phyloP scores from a whole-genome alignment of 2,888 invertebrate genomes.

The Megamerina dolium region DNA sequence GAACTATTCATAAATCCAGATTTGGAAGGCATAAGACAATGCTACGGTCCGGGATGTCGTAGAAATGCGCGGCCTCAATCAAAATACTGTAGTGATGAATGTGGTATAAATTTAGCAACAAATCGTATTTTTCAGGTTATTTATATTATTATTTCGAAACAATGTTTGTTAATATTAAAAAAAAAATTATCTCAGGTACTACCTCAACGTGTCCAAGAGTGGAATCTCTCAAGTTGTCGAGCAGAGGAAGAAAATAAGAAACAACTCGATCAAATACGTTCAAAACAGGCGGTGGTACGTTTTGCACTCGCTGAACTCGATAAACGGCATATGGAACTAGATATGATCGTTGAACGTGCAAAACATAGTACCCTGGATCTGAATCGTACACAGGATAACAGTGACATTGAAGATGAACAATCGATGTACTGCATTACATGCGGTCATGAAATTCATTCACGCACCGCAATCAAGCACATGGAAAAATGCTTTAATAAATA shows the following conservation, averaged over 20 bases:
- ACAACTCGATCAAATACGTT: slow-evolving; percentile 66
- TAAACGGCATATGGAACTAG: slow-evolving; percentile 69
- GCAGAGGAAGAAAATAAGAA: slow-evolving; percentile 78
- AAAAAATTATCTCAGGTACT: slow-evolving; percentile 52
- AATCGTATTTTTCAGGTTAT: slow-evolving; percentile 66
- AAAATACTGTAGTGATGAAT: slow-evolving; percentile 90
- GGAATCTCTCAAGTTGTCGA: slow-evolving; percentile 78
- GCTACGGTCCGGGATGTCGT: slow-evolving; percentile 85
- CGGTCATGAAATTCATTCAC: slow-evolving; percentile 89
- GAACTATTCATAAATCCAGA: slow-evolving; percentile 49
- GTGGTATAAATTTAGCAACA: slow-evolving; percentile 83
- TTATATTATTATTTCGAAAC: not conserved
- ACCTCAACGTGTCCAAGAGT: slow-evolving; percentile 87
- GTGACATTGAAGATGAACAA: slow-evolving; percentile 59
- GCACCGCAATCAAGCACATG: slow-evolving; percentile 92
- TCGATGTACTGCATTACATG: slow-evolving; percentile 96
- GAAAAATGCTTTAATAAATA: slow-evolving; percentile 97
- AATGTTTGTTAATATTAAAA: not conserved
- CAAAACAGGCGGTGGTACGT: slow-evolving; percentile 72
- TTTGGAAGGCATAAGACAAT: slow-evolving; percentile 68
- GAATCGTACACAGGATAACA: slow-evolving; percentile 52
- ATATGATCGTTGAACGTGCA: slow-evolving; percentile 73
- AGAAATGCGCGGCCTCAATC: slow-evolving; percentile 71
- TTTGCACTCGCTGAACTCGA: slow-evolving; percentile 75
- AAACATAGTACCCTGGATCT: slow-evolving; percentile 65